Evolutionary conservation across 1,140 invertebrate genomes (phyloP).

Genomic region (Saccostrea glomerata): DNA sequence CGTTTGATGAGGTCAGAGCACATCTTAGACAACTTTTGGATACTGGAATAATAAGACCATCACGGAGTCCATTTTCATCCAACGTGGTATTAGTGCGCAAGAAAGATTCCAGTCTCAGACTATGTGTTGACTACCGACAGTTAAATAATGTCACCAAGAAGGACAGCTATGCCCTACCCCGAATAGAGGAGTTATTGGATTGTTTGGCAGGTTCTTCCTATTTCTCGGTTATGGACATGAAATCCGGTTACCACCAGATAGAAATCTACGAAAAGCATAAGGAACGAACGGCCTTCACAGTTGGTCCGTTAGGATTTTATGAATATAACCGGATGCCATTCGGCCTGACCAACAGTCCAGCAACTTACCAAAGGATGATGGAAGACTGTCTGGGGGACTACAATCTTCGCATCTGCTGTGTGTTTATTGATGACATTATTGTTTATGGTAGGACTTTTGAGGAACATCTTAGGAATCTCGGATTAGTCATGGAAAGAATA

Average conservation of each 20-base stretch:
- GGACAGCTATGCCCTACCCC: conserved; percentile 81
- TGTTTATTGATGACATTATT: conserved; percentile 49
- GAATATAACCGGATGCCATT: conserved; percentile 56
- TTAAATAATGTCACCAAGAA: background rate
- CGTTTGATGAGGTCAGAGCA: background rate
- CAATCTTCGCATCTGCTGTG: conserved; percentile 36
- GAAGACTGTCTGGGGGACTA: conserved; percentile 48
- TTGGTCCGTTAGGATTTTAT: conserved; percentile 43
- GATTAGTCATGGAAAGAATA: conserved; percentile 48
- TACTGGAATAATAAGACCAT: background rate
- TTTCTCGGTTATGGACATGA: conserved; percentile 78
- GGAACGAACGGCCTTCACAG: conserved; percentile 70
- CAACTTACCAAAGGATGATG: conserved; percentile 66
- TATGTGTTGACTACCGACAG: background rate
- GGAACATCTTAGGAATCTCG: conserved; percentile 43
- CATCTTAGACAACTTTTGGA: background rate
- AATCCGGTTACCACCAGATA: conserved; percentile 68
- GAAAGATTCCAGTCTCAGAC: background rate
- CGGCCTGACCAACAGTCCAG: conserved; percentile 49
- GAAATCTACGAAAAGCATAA: conserved; percentile 67
- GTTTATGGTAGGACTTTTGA: conserved; percentile 49
- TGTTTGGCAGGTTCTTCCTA: conserved; percentile 71
- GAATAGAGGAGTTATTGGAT: conserved; percentile 78
- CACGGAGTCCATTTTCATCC: background rate
- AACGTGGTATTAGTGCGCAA: conserved; percentile 6